Base-by-base conservation (phyloP, 2,888 invertebrate genomes). In the Acanthosepion pharaonis region DNA sequence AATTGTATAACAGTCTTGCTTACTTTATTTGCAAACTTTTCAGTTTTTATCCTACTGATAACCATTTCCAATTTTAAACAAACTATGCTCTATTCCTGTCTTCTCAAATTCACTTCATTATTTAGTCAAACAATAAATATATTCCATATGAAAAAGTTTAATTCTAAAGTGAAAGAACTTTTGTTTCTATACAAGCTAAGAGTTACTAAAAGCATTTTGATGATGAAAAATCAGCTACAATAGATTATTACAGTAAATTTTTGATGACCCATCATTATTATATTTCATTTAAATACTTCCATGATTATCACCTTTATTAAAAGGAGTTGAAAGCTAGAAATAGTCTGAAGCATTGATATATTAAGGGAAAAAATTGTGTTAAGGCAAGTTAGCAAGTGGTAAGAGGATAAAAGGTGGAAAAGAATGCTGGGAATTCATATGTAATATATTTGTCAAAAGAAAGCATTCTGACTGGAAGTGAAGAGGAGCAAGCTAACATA, bases 401-500 rank as follows among this genome's bases (percentile, higher is more conserved):
- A 78, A 33, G n/a, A 78, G 78, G n/a, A 78, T n/a, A 78, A 78
- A 78, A 78, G 33, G 15, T n/a, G 78, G 78, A 78, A 59, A 78
- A 78, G 78, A 78, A 78, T 78, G 78, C 78, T 78, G 78, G n/a
- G n/a, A 78, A 78, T n/a, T 78, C 15, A 33, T 78, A 33, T 4
- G 78, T 78, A 78, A n/a, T 5, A 4, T 78, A 78, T 78, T 33
- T 78, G n/a, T n/a, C 9, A 78, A 78, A 78, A 78, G 78, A 78
- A 78, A 78, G 78, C 78, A 78, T n/a, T 78, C n/a, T 78, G n/a
- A 33, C 3, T n/a, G n/a, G 9, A 78, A 78, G n/a, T n/a, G n/a
- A 78, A 78, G 42, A 78, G n/a, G 78, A 78, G 78, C 78, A 33
- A 78, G 78, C 78, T 78, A 78, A 78, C n/a, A 78, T 78, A 78